Percentiles rank a stretch among this genome's conserved stretches.
Conservation (phyloP, 2,888 invertebrate species). For the Tenthredo mesomela region DNA sequence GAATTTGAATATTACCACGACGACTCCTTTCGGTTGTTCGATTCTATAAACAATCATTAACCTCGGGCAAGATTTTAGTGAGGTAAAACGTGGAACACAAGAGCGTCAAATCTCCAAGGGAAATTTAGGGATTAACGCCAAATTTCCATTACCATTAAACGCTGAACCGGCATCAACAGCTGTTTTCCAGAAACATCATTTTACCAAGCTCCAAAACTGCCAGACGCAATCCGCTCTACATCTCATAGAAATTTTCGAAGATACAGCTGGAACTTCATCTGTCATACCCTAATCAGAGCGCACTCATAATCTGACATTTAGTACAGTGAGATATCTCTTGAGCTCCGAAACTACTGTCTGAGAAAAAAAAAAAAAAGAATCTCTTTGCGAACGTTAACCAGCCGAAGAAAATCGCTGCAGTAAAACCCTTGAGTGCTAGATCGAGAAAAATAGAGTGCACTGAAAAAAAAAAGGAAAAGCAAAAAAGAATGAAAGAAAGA, state of each 20-base stretch:
- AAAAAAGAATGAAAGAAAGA: not conserved
- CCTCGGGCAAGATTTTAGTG: not conserved
- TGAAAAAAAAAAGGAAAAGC: not conserved
- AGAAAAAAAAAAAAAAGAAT: not conserved
- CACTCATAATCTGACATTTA: not conserved
- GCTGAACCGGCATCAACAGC: constrained; percentile 14
- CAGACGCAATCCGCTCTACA: constrained; percentile 9
- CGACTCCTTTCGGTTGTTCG: not conserved
- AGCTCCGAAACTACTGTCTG: not conserved
- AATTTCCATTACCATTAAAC: constrained; percentile 13
- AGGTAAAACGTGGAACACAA: not conserved
- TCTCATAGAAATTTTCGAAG: not conserved
- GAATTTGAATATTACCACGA: not conserved
- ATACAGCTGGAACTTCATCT: not conserved
- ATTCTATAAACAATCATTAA: not conserved
- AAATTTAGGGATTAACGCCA: not conserved
- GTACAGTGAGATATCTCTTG: not conserved
- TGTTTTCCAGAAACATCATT: constrained; percentile 14
- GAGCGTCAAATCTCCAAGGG: not conserved
- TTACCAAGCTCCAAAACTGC: constrained; percentile 16
- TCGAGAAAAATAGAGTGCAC: not conserved
- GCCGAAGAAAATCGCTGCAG: constrained; percentile 4
- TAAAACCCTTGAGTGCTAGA: constrained; percentile 30
- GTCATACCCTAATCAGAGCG: not conserved
- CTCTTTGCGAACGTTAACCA: constrained; percentile 12